Evolutionary conservation across 2,888 invertebrate genomes (phyloP), one percentile per base, ranked within the genome.

Genomic region (Plebejus melissa): DNA sequence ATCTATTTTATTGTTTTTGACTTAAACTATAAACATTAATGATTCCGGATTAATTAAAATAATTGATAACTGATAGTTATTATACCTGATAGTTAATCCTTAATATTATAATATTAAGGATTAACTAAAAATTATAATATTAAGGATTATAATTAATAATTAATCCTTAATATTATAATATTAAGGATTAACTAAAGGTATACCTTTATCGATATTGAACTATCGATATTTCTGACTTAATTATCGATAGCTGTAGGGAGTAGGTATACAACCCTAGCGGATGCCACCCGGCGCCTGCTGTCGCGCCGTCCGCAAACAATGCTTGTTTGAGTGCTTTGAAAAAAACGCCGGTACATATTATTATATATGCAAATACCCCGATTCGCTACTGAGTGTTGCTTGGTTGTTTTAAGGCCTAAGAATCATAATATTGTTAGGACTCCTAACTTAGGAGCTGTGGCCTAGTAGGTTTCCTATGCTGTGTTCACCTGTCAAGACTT

Each of bases 261-360:
- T 32, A 32, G 32, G 32, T 32, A 32, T 76, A 70, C 77, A 84
- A 82, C 89, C 90, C 91, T 92, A 91, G 89, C 93, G 93, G 91
- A 92, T 89, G 88, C 87, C 83, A 76, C 81, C 83, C 90, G 89
- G 87, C 79, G 79, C 80, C 78, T 80, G 79, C 81, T 81, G 87
- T 87, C 82, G 88, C 88, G 82, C 78, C 82, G 85, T 85, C 86
- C 85, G 85, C 89, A 87, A 90, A 93, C 91, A 93, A 92, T 90
- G 88, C 87, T 78, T 81, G 85, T 86, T 83, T 83, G 81, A 82
- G 80, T 82, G 83, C 84, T 86, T 87, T 84, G 84, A 82, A 85
- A 89, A 89, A 90, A 88, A 84, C 82, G 84, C 83, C 84, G 84
- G 87, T 89, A 88, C 89, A 88, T 89, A 89, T 22, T 22, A 89